Evolutionary conservation across 1,140 invertebrate genomes (phyloP).

Genomic region (Brachionus plicatilis): DNA sequence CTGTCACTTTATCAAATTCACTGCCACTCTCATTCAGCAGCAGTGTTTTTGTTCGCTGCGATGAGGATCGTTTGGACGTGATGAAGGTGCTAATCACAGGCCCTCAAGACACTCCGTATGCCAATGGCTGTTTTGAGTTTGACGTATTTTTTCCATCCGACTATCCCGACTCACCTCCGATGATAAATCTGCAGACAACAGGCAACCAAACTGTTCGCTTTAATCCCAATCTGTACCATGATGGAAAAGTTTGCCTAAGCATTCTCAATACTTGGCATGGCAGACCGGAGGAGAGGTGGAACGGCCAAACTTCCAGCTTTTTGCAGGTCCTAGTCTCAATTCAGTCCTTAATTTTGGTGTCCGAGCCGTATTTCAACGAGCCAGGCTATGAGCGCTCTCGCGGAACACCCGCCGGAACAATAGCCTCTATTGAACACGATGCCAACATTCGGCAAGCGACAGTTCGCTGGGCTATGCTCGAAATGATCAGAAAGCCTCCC

Average conservation of each 20-base stretch:
- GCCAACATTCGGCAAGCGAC: slow-evolving; percentile 90
- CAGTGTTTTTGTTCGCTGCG: slow-evolving; percentile 89
- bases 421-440: slow-evolving; percentile 81
- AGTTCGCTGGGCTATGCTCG: slow-evolving; percentile 89
- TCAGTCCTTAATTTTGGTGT: slow-evolving; percentile 86
- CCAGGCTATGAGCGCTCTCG: slow-evolving; percentile 88
- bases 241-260: slow-evolving; percentile 91
- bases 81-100: slow-evolving; percentile 90
- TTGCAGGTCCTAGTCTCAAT: slow-evolving; percentile 91
- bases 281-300: slow-evolving; percentile 96
- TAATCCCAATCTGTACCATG: slow-evolving; percentile 94
- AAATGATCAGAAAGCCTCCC: slow-evolving; percentile 80
- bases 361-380: slow-evolving; percentile 96
- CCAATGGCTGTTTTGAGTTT: slow-evolving; percentile 59
- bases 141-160: slow-evolving; percentile 59
- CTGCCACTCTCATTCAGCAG: slow-evolving; percentile 86
- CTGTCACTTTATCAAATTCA: slow-evolving; percentile 85
- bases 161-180: slow-evolving; percentile 59
- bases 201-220: slow-evolving; percentile 86
- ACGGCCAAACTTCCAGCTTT: slow-evolving; percentile 89
- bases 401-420: slow-evolving; percentile 77
- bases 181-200: slow-evolving; percentile 87
- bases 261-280: slow-evolving; percentile 96
- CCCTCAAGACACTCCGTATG: slow-evolving; percentile 58
- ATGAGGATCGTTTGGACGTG: slow-evolving; percentile 82